phyloP scores from a whole-genome alignment of 64 coral and sea anemone species.

The Stichodactyla helianthus region DNA sequence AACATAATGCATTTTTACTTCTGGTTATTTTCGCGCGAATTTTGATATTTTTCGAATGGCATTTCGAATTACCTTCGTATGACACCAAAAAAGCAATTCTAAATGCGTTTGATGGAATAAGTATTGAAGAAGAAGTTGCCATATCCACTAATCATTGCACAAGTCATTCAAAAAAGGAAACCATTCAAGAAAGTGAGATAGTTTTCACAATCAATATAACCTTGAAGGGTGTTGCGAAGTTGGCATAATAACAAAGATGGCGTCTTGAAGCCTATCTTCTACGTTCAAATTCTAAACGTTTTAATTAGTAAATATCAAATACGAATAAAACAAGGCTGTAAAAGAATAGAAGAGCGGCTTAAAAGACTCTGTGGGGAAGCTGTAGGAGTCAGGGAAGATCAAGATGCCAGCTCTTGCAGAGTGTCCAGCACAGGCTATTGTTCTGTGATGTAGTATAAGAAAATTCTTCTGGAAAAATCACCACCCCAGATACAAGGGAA shows the following conservation, averaged over 20 bases:
- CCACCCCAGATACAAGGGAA: slow-evolving; percentile 8
- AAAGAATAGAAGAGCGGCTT: too few species aligned
- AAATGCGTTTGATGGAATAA: not conserved
- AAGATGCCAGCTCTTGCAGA: too few species aligned
- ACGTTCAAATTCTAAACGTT: too few species aligned
- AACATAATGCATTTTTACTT: not conserved
- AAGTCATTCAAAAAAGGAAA: not conserved
- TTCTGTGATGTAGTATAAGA: slow-evolving; percentile 57
- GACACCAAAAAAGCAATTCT: not conserved
- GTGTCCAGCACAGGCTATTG: too few species aligned
- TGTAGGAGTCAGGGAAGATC: too few species aligned
- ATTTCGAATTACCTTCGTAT: too few species aligned
- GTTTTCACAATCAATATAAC: not conserved
- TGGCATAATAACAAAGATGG: not conserved
- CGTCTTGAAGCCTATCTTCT: too few species aligned
- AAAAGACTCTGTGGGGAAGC: too few species aligned
- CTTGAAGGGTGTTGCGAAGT: not conserved
- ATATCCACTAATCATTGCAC: not conserved
- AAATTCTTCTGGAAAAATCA: not conserved
- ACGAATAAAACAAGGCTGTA: too few species aligned
- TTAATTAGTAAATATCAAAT: too few species aligned
- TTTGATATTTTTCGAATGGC: not conserved
- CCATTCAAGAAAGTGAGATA: not conserved
- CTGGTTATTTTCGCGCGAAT: not conserved
- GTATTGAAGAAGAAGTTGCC: not conserved